Evolutionary conservation across 23 tunicate genomes (phyloP).

Genomic region (Botrylloides violaceus): DNA sequence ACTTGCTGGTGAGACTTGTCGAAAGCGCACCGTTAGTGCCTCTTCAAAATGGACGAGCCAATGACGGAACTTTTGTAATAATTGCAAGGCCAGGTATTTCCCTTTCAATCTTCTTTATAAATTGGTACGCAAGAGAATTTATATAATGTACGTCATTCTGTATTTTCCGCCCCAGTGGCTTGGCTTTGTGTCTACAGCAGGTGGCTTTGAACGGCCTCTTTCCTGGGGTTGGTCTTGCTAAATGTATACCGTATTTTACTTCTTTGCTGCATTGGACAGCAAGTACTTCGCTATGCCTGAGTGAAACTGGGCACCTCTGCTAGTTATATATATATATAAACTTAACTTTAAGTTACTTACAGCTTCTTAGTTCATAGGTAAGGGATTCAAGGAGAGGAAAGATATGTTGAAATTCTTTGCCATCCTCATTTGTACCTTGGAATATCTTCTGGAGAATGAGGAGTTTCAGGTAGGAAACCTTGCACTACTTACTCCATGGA

Average conservation of each 20-base stretch:
- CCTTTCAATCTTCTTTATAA: neutral
- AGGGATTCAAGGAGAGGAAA: conserved; percentile 20
- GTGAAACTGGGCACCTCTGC: too few relatives aligned
- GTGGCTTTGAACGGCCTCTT: too few relatives aligned
- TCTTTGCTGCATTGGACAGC: too few relatives aligned
- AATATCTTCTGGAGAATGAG: conserved; percentile 49
- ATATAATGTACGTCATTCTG: neutral
- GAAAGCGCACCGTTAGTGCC: neutral
- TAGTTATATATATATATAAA: too few relatives aligned
- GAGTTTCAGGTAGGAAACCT: conserved; percentile 5
- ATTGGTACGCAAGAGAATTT: neutral
- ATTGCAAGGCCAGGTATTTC: conserved; percentile 33
- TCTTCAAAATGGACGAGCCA: neutral
- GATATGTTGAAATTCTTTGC: conserved; percentile 32
- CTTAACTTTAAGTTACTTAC: too few relatives aligned
- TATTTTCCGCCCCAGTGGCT: too few relatives aligned
- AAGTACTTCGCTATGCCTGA: too few relatives aligned
- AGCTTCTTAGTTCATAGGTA: conserved; percentile 1
- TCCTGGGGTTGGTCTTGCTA: too few relatives aligned
- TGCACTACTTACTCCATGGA: neutral
- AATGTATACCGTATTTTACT: too few relatives aligned
- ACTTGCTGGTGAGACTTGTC: neutral
- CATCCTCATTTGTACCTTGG: conserved; percentile 24
- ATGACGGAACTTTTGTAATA: conserved; percentile 37
- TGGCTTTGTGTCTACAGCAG: too few relatives aligned